A percentile compares a stretch with the other conserved stretches of the same genome.
phyloP scores from a whole-genome alignment of 2,888 invertebrate species.

The Gibbula magus region DNA sequence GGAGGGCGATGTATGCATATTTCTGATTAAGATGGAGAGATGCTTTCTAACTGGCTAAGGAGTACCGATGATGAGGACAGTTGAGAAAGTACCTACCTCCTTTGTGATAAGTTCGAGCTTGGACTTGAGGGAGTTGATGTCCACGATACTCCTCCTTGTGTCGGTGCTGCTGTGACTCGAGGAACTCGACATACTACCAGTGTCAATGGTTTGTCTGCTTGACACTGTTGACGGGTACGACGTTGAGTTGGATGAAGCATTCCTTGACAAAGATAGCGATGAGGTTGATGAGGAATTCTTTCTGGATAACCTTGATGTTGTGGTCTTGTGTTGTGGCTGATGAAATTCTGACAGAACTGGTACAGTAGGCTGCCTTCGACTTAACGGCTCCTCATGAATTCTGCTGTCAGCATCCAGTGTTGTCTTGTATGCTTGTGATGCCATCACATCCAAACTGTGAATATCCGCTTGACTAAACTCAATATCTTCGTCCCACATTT shows the following conservation, averaged over 20 bases:
- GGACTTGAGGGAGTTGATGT: too few species aligned
- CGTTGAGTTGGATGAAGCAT: neutral
- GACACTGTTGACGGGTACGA: neutral
- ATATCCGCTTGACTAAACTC: conserved; percentile 54
- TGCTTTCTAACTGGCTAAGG: neutral
- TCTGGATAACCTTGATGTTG: neutral
- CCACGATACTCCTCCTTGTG: neutral
- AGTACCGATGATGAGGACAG: too few species aligned
- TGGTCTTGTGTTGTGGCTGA: neutral
- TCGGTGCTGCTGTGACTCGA: neutral
- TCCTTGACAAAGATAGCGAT: neutral
- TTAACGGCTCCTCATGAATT: neutral
- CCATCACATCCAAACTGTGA: conserved; percentile 45
- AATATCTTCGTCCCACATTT: conserved; percentile 51
- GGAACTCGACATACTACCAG: neutral
- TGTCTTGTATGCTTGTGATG: conserved; percentile 40
- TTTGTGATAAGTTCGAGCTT: too few species aligned
- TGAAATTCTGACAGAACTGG: neutral
- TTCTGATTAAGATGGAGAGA: too few species aligned
- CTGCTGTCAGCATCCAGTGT: neutral
- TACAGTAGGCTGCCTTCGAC: neutral
- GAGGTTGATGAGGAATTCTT: neutral
- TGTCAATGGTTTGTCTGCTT: neutral
- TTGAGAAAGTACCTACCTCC: too few species aligned
- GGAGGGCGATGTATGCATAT: too few species aligned